Conservation (phyloP, 2,113 vertebrate species). For the Gymnobelideus leadbeateri region DNA sequence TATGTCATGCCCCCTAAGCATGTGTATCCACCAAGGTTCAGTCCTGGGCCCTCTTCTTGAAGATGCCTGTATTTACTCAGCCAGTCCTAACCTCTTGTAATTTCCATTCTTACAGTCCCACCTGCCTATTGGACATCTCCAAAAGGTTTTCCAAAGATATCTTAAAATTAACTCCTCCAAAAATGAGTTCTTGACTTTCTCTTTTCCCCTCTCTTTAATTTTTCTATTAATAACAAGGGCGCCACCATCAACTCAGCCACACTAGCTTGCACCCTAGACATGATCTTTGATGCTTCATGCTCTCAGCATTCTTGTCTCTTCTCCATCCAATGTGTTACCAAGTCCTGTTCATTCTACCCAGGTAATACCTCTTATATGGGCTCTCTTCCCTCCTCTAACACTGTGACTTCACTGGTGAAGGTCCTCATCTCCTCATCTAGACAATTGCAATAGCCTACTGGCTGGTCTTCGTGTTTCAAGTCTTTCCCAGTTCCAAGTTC, state of each 20-base stretch:
- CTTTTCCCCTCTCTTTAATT: background rate
- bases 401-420: background rate
- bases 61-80: background rate
- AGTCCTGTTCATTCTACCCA: background rate
- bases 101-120: background rate
- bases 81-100: background rate
- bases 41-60: background rate
- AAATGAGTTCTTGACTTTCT: background rate
- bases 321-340: background rate
- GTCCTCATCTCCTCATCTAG: background rate
- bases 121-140: background rate
- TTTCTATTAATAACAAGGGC: background rate
- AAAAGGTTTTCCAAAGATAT: background rate
- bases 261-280: background rate
- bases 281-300: background rate
- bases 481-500: background rate
- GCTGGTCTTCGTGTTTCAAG: background rate
- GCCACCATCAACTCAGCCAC: background rate
- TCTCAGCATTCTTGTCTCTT: background rate
- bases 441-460: background rate
- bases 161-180: background rate
- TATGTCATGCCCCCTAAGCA: background rate
- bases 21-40: background rate
- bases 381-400: background rate
- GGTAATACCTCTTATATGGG: background rate